phyloP scores from a whole-genome alignment of 2,888 invertebrate species.

The Acleris sparsana region DNA sequence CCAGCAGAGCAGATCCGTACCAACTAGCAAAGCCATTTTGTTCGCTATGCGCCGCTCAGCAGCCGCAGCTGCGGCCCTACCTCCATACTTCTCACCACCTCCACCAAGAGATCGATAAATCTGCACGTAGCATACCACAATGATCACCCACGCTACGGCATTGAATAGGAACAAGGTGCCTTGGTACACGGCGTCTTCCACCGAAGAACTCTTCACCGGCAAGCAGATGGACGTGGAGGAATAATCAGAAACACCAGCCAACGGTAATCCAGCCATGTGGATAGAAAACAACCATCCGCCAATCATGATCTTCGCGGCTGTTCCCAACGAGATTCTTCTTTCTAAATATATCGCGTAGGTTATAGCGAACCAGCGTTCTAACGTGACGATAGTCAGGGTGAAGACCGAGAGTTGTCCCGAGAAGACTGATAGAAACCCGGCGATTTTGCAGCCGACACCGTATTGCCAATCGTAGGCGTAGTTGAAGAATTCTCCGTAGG shows the following conservation, averaged over 20 bases:
- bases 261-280: slow-evolving; percentile 90
- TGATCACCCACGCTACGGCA: slow-evolving; percentile 91
- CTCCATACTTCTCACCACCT: slow-evolving; percentile 87
- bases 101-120: slow-evolving; percentile 92
- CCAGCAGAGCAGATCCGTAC: slow-evolving; percentile 93
- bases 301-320: slow-evolving; percentile 90
- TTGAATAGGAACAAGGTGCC: slow-evolving; percentile 89
- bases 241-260: slow-evolving; percentile 93
- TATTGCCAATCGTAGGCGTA: slow-evolving; percentile 95
- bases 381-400: slow-evolving; percentile 92
- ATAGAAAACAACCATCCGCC: slow-evolving; percentile 91
- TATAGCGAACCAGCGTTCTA: slow-evolving; percentile 93
- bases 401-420: slow-evolving; percentile 94
- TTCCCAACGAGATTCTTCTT: slow-evolving; percentile 88
- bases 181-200: slow-evolving; percentile 89
- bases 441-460: slow-evolving; percentile 91
- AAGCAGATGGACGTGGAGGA: slow-evolving; percentile 94
- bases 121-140: slow-evolving; percentile 92
- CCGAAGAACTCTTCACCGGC: slow-evolving; percentile 90
- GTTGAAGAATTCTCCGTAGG: slow-evolving; percentile 94
- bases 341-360: slow-evolving; percentile 93
- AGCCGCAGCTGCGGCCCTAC: slow-evolving; percentile 84
- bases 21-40: slow-evolving; percentile 94
- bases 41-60: slow-evolving; percentile 91
- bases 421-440: slow-evolving; percentile 94